phyloP scores from a whole-genome alignment of 2,888 invertebrate species.

The Brachypalpus laphriformis region DNA sequence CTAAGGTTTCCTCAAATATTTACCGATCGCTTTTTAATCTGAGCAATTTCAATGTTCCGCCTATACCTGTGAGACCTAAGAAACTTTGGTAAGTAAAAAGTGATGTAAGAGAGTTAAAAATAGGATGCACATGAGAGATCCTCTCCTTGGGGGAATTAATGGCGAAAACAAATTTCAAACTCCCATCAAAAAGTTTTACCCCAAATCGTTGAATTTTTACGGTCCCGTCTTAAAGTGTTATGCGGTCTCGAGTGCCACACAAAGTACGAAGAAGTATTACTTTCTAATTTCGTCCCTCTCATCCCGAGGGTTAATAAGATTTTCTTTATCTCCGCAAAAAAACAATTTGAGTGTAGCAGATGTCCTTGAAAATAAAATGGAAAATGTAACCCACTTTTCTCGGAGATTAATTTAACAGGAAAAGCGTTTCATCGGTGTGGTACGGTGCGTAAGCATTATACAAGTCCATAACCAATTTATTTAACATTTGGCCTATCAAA shows the following conservation, averaged over 20 bases:
- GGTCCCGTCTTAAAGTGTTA: conserved; percentile 52
- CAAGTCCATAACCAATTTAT: not conserved
- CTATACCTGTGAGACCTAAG: not conserved
- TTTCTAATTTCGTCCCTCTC: conserved; percentile 11
- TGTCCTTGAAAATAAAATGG: conserved; percentile 49
- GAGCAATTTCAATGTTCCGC: conserved; percentile 19
- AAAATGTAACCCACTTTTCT: conserved; percentile 27
- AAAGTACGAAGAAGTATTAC: conserved; percentile 43
- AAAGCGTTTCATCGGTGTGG: not conserved
- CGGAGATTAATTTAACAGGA: conserved; percentile 16
- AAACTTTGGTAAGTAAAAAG: conserved; percentile 13
- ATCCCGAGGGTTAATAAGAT: conserved; percentile 38
- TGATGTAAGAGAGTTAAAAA: conserved; percentile 28
- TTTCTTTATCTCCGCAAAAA: conserved; percentile 30
- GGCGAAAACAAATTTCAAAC: conserved; percentile 62
- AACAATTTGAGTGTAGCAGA: conserved; percentile 45
- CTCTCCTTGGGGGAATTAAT: conserved; percentile 36
- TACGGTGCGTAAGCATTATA: not conserved
- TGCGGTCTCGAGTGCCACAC: conserved; percentile 33
- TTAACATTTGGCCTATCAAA: not conserved
- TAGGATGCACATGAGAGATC: conserved; percentile 32
- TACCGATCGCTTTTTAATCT: conserved; percentile 46
- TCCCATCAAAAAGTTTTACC: conserved; percentile 61
- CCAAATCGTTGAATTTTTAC: conserved; percentile 58
- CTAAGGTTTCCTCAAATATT: not conserved